A percentile compares a stretch with the other conserved stretches of the same genome.
Evolutionary conservation across 35 echinoderm and acorn worm genomes (phyloP).

Genomic region (Anneissia japonica): DNA sequence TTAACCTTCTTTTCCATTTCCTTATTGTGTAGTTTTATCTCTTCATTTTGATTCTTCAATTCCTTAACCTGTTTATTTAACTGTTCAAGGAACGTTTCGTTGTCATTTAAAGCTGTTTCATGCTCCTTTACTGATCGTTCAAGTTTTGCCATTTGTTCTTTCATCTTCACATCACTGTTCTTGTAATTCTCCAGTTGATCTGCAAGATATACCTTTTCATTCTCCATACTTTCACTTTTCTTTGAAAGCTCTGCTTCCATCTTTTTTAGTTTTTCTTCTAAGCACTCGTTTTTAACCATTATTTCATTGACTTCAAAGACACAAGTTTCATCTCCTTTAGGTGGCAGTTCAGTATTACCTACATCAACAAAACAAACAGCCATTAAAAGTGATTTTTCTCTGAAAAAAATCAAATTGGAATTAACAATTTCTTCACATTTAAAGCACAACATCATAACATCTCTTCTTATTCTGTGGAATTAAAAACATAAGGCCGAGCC

Average conservation of each 20-base stretch:
- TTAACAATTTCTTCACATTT: too few relatives aligned
- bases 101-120: background rate
- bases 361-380: too few relatives aligned
- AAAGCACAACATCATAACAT: too few relatives aligned
- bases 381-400: too few relatives aligned
- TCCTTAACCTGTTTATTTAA: background rate
- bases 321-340: constrained; percentile 3
- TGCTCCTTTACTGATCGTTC: constrained; percentile 7
- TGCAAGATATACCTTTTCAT: background rate
- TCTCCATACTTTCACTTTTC: background rate
- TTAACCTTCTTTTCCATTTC: background rate
- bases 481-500: too few relatives aligned
- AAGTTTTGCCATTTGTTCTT: background rate
- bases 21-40: background rate
- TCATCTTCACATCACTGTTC: background rate
- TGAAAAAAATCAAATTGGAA: too few relatives aligned
- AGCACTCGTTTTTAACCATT: constrained; percentile 11
- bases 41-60: background rate
- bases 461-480: too few relatives aligned
- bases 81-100: background rate
- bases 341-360: too few relatives aligned
- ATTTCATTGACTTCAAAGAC: constrained; percentile 21
- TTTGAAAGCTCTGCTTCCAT: background rate
- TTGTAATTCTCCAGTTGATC: background rate
- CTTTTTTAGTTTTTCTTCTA: constrained; percentile 11